Conservation (phyloP, 2,888 invertebrate genomes). For the Mystacides longicornis region DNA sequence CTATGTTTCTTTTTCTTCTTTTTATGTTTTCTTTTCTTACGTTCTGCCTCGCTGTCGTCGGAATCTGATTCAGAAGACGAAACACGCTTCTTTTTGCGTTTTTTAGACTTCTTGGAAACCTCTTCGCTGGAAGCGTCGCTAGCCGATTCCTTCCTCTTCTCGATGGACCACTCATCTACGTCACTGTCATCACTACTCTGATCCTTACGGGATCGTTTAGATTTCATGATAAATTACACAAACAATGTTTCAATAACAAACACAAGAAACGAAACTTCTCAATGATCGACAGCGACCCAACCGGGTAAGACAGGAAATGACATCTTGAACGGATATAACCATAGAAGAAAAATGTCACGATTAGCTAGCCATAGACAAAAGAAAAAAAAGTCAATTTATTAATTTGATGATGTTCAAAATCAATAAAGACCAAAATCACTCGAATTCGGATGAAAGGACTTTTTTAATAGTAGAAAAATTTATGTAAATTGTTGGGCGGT, state of each 20-base stretch:
- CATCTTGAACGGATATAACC: too few species aligned
- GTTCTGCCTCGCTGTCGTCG: conserved; percentile 34
- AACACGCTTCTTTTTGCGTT: conserved; percentile 34
- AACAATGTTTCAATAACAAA: background rate
- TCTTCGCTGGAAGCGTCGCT: conserved; percentile 14
- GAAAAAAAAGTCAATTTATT: too few species aligned
- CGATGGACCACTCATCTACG: conserved; percentile 8
- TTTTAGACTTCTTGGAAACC: conserved; percentile 30
- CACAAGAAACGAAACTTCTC: background rate
- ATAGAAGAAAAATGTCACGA: too few species aligned
- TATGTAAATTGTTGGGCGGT: too few species aligned
- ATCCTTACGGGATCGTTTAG: conserved; percentile 14
- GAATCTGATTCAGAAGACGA: conserved; percentile 42
- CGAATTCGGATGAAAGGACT: too few species aligned
- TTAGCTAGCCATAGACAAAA: too few species aligned
- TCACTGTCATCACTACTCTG: conserved; percentile 11
- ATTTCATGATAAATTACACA: conserved; percentile 13
- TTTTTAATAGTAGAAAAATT: too few species aligned
- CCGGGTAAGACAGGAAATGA: background rate
- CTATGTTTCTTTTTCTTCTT: conserved; percentile 48
- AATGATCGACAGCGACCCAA: background rate
- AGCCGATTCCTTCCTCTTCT: conserved; percentile 10
- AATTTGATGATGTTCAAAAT: too few species aligned
- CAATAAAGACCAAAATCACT: too few species aligned
- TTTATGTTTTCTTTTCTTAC: conserved; percentile 46